Evolutionary conservation across 2,113 vertebrate genomes (phyloP).

Genomic region (Myanophis thanlyinensis): DNA sequence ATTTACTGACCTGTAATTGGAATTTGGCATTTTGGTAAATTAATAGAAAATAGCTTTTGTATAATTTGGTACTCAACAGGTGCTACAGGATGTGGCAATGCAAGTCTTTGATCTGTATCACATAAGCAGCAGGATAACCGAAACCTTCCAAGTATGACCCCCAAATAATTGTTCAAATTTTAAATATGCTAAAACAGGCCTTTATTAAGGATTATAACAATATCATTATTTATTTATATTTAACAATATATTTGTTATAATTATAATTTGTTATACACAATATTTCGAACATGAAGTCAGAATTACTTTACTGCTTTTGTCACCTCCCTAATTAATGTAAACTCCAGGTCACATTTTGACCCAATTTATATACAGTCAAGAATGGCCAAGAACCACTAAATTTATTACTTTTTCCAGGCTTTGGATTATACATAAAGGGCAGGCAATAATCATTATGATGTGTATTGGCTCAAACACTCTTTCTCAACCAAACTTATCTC

Average conservation of each 20-base stretch:
- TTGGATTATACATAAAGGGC: not conserved
- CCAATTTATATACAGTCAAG: not conserved
- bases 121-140: slow-evolving; percentile 37
- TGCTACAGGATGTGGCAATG: slow-evolving; percentile 38
- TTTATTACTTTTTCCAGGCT: not conserved
- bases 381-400: not conserved
- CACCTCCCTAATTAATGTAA: not conserved
- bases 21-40: slow-evolving; percentile 70
- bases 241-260: not conserved
- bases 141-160: slow-evolving; percentile 40
- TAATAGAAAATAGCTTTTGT: slow-evolving; percentile 53
- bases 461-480: not conserved
- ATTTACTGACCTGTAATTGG: slow-evolving; percentile 67
- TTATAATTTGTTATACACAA: not conserved
- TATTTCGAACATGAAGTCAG: not conserved
- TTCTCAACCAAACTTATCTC: not conserved
- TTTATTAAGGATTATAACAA: slow-evolving; percentile 11
- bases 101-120: slow-evolving; percentile 44
- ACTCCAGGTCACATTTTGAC: not conserved
- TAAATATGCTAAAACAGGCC: slow-evolving; percentile 15
- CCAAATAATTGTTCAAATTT: slow-evolving; percentile 16
- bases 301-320: not conserved
- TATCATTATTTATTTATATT: not conserved
- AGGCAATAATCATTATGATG: not conserved
- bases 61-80: slow-evolving; percentile 55